A percentile compares a stretch with the other conserved stretches of the same genome.
Evolutionary conservation across 1,140 invertebrate species (phyloP).

Genomic region (Drosophila virilis): DNA sequence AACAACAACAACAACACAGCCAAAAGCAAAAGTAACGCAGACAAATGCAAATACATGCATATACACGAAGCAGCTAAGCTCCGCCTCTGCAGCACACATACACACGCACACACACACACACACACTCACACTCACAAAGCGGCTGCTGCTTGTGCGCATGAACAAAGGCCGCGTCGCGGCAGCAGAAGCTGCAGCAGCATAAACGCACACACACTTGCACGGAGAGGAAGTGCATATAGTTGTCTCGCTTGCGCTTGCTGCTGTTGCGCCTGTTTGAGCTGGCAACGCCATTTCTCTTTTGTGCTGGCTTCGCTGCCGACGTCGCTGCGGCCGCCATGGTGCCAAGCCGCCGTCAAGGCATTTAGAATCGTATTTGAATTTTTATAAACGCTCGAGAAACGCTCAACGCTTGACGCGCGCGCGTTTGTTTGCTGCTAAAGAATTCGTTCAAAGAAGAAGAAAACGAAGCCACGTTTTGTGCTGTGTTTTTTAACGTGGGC

Average conservation of each 20-base stretch:
- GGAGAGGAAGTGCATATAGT: conserved; percentile 54
- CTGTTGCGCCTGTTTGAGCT: neutral
- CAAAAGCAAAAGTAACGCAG: conserved; percentile 53
- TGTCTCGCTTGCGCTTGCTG: conserved; percentile 51
- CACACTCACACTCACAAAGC: neutral
- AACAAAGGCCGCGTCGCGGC: conserved; percentile 65
- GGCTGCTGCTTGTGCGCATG: conserved; percentile 62
- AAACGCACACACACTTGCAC: conserved; percentile 7
- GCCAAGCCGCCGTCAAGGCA: conserved; percentile 49
- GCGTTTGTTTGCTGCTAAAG: conserved; percentile 39
- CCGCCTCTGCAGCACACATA: conserved; percentile 56
- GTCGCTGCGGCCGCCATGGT: conserved; percentile 47
- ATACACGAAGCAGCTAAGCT: conserved; percentile 48
- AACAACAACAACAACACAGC: conserved; percentile 28
- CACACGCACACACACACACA: conserved; percentile 17
- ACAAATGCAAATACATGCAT: conserved; percentile 22
- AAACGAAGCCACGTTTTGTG: conserved; percentile 15
- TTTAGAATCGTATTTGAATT: conserved; percentile 84
- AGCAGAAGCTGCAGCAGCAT: conserved; percentile 6
- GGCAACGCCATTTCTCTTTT: conserved; percentile 72
- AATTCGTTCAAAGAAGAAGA: conserved; percentile 20
- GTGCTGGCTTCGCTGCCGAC: conserved; percentile 24
- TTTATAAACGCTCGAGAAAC: conserved; percentile 83
- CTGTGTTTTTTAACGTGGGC: conserved; percentile 10
- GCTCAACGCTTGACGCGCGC: conserved; percentile 78